Evolutionary conservation across 2,797 vertebrate genomes (phyloP), one percentile per base, ranked within the genome.

Genomic region (Pseudocheirus occidentalis): DNA sequence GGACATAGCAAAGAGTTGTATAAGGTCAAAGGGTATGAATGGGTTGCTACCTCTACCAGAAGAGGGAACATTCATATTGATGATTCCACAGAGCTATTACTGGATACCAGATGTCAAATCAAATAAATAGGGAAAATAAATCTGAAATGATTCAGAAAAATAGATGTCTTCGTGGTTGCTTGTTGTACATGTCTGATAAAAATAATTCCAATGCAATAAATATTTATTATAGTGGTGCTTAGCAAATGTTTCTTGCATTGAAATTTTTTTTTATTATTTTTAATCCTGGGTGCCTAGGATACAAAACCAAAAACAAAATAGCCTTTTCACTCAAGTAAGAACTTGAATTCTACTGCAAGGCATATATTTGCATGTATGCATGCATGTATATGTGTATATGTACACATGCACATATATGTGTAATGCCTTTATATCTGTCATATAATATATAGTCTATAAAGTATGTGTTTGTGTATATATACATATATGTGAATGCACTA

Each of bases 401-500:
- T 66, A 5, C 18, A 2, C n/a, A 1, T 66, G 4, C 5, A 34
- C 5, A 2, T 29, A 29, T 29, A 29, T 29, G 6, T 58, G 27
- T 27, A 27, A 57, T 57, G 6, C 24, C 24, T 57, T 55, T 55
- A 55, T 55, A 55, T 55, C 4, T 55, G 18, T 55, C 13, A 55
- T 55, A 56, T 56, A 56, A 18, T 21, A 56, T 24, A 21, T 5
- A 56, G 55, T 56, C 4, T 4, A 56, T 56, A 3, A 57, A 24
- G 18, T 31, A 14, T 31, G 29, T 34, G 4, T 59, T 5, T 66
- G 11, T 66, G 12, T n/a, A 4, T n/a, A 1, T 66, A 5, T 66
- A 4, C 6, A n/a, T 5, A 3, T 3, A 11, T 11, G 3, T 29
- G 1, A 11, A 29, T 59, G 29, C 31, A n/a, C n/a, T n/a, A n/a